These are phyloP conservation scores for Balaenoptera acutorostrata DNA, from an alignment of 2,113 vertebrate genomes.

Conservation along the genomic window DNA sequence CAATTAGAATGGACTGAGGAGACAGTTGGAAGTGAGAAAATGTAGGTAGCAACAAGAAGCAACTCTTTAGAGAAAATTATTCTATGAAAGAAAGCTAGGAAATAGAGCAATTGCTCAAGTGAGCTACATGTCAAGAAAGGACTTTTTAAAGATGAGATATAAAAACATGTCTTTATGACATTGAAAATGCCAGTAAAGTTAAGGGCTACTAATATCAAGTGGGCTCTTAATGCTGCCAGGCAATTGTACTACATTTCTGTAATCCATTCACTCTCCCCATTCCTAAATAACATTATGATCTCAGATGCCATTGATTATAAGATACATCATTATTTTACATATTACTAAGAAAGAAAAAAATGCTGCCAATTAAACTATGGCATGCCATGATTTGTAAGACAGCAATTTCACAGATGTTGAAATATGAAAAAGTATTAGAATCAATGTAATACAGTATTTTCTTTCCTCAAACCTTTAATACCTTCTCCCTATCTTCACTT, in stretches of 20 bases:
- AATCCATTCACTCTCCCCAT: neutral
- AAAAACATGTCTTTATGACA: neutral
- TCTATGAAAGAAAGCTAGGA: neutral
- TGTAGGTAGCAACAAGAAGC: neutral
- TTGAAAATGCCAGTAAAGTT: neutral
- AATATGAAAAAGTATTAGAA: slow-evolving; percentile 1
- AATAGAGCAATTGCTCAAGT: neutral
- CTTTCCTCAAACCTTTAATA: neutral
- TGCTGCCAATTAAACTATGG: neutral
- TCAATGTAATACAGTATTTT: neutral
- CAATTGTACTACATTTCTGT: neutral
- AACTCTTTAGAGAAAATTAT: neutral
- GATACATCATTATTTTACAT: neutral
- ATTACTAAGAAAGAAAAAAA: neutral
- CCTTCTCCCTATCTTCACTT: neutral
- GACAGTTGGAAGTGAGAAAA: neutral
- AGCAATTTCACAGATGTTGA: neutral
- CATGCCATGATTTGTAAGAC: neutral
- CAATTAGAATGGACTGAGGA: neutral
- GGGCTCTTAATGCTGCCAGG: neutral
- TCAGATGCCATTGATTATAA: neutral
- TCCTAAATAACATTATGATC: neutral
- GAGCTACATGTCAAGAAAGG: neutral
- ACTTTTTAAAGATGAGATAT: neutral
- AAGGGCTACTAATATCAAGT: neutral